Percentiles rank a stretch among this genome's conserved stretches.
Conservation (phyloP, 2,888 invertebrate species). For the Cerastis rubricosa region DNA sequence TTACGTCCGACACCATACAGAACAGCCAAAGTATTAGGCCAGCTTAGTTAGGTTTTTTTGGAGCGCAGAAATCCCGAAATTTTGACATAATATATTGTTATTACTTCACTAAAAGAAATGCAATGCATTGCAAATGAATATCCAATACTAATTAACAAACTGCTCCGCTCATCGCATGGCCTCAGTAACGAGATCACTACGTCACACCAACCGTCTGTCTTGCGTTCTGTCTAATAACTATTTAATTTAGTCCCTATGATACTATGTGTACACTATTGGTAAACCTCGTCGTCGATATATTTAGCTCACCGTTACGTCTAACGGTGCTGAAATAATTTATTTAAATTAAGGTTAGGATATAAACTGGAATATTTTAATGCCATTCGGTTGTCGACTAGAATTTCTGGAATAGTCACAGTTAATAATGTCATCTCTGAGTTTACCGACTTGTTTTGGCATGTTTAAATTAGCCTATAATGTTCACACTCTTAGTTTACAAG, state of each 20-base stretch:
- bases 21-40: too few relatives aligned
- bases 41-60: too few relatives aligned
- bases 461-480: neutral
- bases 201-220: slow-evolving; percentile 28
- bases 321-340: slow-evolving; percentile 31
- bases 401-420: slow-evolving; percentile 1
- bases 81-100: too few relatives aligned
- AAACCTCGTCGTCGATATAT: slow-evolving; percentile 55
- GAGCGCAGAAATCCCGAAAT: too few relatives aligned
- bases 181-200: slow-evolving; percentile 48
- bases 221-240: slow-evolving; percentile 21
- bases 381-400: slow-evolving; percentile 3
- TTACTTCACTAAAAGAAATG: too few relatives aligned
- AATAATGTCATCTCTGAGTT: neutral
- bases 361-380: slow-evolving; percentile 17
- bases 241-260: slow-evolving; percentile 57
- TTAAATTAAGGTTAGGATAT: slow-evolving; percentile 22
- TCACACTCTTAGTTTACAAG: neutral
- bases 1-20: too few relatives aligned
- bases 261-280: slow-evolving; percentile 32
- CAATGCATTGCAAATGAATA: too few relatives aligned
- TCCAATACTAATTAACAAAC: neutral
- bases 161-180: slow-evolving; percentile 45
- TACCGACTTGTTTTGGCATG: neutral
- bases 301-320: slow-evolving; percentile 33